Evolutionary conservation across 2,113 vertebrate genomes (phyloP), one percentile per base, ranked within the genome.

Genomic region (Argyrosomus japonicus): DNA sequence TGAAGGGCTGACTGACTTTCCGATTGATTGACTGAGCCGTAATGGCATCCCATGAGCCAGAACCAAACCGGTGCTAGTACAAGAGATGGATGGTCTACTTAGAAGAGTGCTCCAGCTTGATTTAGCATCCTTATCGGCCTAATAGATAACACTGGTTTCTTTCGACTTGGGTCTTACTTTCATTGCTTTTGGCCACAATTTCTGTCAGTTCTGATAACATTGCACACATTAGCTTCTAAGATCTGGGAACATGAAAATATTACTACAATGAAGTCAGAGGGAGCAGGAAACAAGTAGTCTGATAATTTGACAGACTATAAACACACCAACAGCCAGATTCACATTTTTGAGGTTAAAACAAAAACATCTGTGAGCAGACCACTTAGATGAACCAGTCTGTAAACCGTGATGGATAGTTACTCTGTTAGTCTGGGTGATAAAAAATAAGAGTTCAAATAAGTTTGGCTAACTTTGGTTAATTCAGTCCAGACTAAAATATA

Each of bases 21-120:
- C 1, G 5, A 77, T 40, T 56, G 36, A 81, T 12, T 78, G 64
- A 21, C 32, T 11, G 25, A 69, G 23, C 25, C 36, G 57, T 45
- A 40, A 76, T 69, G 29, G 21, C 25, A 32, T 57, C 61, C 54
- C 15, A n/a, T 58, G 69, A 57, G 51, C 48, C 60, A 48, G 17
- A 79, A 51, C 17, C 54, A 68, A 79, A 76, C 27, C 48, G 2
- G 43, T 15, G 19, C 50, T 15, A 14, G 8, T 17, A 48, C 57
- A 40, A 64, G 17, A 43, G 54, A 48, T 5, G 23, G 53, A 60
- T 27, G 15, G 19, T 54, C 7, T 62, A 3, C n/a, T 51, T 40
- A 40, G 40, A 56, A n/a, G 63, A n/a, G 19, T 4, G 15, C 21
- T 25, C 12, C 10, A 1, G 60, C n/a, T 40, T 45, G 17, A 72